Percentiles rank a stretch among this genome's conserved stretches.
These are phyloP conservation scores for Tetanocera ferruginea DNA, from an alignment of 2,888 invertebrate species.

Conservation along the genomic window DNA sequence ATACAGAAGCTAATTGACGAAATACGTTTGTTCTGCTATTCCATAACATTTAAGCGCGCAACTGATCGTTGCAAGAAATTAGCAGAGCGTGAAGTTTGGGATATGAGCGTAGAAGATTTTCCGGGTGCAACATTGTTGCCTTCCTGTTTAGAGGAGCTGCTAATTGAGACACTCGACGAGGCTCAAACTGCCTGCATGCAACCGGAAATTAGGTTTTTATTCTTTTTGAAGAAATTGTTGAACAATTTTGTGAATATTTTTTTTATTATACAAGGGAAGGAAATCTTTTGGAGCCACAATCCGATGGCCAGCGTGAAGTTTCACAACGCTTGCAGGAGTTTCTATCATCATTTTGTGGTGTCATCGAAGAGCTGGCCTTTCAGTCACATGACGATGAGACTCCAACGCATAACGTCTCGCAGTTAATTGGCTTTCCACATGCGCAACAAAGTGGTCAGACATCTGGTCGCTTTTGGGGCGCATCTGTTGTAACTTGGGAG, in stretches of 20 bases:
- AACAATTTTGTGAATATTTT: neutral
- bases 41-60: constrained; percentile 86
- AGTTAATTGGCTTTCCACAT: constrained; percentile 76
- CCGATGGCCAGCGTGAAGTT: constrained; percentile 68
- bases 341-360: constrained; percentile 75
- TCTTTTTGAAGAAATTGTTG: neutral
- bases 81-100: constrained; percentile 85
- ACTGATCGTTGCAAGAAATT: constrained; percentile 82
- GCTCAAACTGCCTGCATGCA: constrained; percentile 80
- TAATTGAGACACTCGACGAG: constrained; percentile 80
- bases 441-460: constrained; percentile 58
- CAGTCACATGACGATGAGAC: constrained; percentile 76
- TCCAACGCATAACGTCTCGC: constrained; percentile 73
- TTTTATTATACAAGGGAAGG: constrained; percentile 66
- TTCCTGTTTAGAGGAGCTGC: constrained; percentile 78
- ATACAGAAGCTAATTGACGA: constrained; percentile 89
- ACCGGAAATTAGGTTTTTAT: constrained; percentile 78
- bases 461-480: constrained; percentile 55
- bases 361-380: constrained; percentile 81
- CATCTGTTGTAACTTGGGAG: constrained; percentile 76
- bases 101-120: constrained; percentile 85
- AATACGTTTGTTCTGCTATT: constrained; percentile 87
- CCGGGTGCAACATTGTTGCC: constrained; percentile 87
- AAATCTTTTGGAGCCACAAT: constrained; percentile 70
- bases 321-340: constrained; percentile 74